Conservation (phyloP, 2,888 invertebrate genomes). For the Rhamnusium bicolor region DNA sequence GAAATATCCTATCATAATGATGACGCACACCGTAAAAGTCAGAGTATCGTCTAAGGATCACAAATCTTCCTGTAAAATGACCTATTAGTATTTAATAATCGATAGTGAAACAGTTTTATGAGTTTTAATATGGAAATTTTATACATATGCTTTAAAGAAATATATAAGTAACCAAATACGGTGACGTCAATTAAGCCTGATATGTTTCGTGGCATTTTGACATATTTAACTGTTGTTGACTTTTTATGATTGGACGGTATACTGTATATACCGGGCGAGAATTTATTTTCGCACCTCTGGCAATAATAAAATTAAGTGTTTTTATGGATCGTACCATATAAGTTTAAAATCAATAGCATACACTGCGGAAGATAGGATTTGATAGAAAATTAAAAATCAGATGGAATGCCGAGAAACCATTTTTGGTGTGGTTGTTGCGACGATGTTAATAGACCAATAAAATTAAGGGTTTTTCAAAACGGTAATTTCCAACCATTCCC, state of each 20-base stretch:
- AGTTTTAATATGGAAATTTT: constrained; percentile 1
- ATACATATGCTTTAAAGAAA: background rate
- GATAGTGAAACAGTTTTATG: constrained; percentile 10
- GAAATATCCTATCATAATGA: background rate
- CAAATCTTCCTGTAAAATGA: background rate
- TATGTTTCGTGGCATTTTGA: background rate
- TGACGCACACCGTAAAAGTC: background rate
- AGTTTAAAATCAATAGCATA: background rate
- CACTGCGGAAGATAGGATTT: background rate
- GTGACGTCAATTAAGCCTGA: background rate
- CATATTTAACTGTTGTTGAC: background rate
- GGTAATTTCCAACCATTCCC: too few relatives aligned
- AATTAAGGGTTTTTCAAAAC: too few relatives aligned
- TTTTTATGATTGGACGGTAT: background rate
- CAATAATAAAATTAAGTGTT: background rate
- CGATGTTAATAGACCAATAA: background rate
- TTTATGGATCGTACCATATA: background rate
- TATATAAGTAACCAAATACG: constrained; percentile 10
- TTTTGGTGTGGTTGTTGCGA: background rate
- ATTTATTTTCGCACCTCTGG: background rate
- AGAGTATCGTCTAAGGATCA: background rate
- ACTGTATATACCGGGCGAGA: background rate
- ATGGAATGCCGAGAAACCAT: background rate
- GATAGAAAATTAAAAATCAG: background rate
- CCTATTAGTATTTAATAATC: background rate